Evolutionary conservation across 30 jellyfish, hydroid and myxozoan genomes (phyloP).

Genomic region (Hydractinia echinata): DNA sequence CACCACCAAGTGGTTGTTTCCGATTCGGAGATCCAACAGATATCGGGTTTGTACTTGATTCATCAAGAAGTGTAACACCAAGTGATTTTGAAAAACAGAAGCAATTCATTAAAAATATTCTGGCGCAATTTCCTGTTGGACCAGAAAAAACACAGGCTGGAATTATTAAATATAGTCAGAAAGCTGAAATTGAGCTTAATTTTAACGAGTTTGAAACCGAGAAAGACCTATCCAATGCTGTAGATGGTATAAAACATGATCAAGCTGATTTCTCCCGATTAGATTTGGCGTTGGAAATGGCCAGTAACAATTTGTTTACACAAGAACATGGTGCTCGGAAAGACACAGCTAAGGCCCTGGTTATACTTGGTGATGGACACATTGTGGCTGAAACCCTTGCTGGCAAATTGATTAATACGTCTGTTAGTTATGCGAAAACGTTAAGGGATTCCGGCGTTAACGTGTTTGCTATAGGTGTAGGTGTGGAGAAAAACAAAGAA

Average conservation of each 20-base stretch:
- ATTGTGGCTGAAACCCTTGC: slow-evolving; percentile 22
- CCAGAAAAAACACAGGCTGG: slow-evolving; percentile 72
- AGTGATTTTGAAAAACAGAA: slow-evolving; percentile 63
- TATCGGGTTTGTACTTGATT: slow-evolving; percentile 72
- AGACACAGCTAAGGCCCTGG: slow-evolving; percentile 14
- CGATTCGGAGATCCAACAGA: slow-evolving; percentile 41
- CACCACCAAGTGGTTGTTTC: slow-evolving; percentile 32
- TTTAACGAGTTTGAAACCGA: slow-evolving; percentile 58
- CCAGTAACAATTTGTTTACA: slow-evolving; percentile 56
- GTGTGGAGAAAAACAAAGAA: slow-evolving; percentile 52
- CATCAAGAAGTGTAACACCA: slow-evolving; percentile 62
- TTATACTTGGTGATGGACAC: slow-evolving; percentile 36
- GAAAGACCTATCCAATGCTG: slow-evolving; percentile 37
- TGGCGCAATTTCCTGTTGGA: slow-evolving; percentile 58
- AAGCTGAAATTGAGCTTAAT: slow-evolving; percentile 66
- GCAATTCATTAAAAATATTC: slow-evolving; percentile 51
- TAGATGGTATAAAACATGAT: slow-evolving; percentile 55
- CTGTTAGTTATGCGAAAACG: slow-evolving; percentile 8
- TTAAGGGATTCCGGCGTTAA: slow-evolving; percentile 51
- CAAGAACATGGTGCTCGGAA: slow-evolving; percentile 67
- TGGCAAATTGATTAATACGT: background rate
- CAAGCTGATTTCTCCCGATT: slow-evolving; percentile 61
- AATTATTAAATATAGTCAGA: slow-evolving; percentile 55
- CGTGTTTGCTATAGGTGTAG: slow-evolving; percentile 64
- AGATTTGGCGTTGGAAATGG: slow-evolving; percentile 69